Conservation (phyloP, 1,140 invertebrate genomes). For the Drosophila nannoptera region DNA sequence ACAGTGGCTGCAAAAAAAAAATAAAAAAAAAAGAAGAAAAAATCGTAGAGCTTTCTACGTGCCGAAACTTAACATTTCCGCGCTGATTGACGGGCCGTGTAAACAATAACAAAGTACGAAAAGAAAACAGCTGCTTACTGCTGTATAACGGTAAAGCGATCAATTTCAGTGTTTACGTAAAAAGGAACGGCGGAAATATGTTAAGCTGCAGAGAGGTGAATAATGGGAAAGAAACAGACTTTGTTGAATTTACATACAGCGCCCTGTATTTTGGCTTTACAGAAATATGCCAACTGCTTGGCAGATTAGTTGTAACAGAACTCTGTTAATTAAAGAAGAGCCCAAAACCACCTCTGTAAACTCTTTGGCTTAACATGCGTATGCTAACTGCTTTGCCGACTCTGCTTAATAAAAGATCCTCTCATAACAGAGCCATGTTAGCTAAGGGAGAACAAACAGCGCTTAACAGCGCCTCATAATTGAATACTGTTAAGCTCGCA, state of each 20-base stretch:
- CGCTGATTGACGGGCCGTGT: constrained; percentile 39
- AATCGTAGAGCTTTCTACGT: constrained; percentile 31
- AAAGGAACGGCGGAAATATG: background rate
- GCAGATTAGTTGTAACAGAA: no score
- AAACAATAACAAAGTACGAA: constrained; percentile 8
- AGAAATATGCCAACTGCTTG: no score
- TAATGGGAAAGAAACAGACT: no score
- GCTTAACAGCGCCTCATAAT: no score
- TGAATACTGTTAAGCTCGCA: background rate
- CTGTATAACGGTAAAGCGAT: constrained; percentile 6
- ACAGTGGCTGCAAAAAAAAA: constrained; percentile 23
- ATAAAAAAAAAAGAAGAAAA: constrained; percentile 1
- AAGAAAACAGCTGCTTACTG: constrained; percentile 25
- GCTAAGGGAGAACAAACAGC: no score
- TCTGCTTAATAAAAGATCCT: background rate
- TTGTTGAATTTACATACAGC: no score
- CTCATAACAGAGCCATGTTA: background rate
- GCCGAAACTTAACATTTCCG: constrained; percentile 36
- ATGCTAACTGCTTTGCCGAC: no score
- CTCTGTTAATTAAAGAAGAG: no score
- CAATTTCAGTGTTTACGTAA: constrained; percentile 8
- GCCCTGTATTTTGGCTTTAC: no score
- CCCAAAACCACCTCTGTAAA: no score
- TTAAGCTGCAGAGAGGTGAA: background rate
- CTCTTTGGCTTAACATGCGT: no score